phyloP scores from a whole-genome alignment of 2,113 vertebrate genomes.

The Ammodytes marinus region DNA sequence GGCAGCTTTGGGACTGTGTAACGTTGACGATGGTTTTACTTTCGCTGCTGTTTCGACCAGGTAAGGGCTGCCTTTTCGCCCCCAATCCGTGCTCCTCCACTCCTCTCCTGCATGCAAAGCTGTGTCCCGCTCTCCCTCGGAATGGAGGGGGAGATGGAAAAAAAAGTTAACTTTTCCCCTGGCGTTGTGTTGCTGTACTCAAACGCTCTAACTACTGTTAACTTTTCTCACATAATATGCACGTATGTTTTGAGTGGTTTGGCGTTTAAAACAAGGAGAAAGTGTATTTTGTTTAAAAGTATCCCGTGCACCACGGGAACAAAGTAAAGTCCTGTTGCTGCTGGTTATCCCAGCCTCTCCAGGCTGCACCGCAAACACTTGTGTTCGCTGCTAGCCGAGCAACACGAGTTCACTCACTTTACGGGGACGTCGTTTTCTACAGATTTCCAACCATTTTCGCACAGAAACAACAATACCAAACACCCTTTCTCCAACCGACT shows the following conservation, averaged over 20 bases:
- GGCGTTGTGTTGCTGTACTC: not conserved
- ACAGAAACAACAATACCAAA: not conserved
- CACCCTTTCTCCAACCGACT: rapidly evolving
- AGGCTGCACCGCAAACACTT: not conserved
- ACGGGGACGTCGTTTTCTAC: not conserved
- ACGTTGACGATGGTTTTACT: slow-evolving; percentile 83
- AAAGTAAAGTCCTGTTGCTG: slow-evolving; percentile 60
- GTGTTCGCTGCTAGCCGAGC: slow-evolving; percentile 44
- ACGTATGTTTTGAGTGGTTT: not conserved
- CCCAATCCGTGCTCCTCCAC: slow-evolving; percentile 54
- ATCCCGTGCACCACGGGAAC: slow-evolving; percentile 34
- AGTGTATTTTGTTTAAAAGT: not conserved
- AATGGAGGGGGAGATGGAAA: slow-evolving; percentile 33
- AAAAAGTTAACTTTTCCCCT: slow-evolving; percentile 36
- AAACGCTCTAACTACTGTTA: not conserved
- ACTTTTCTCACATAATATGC: too few species aligned
- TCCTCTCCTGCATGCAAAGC: slow-evolving; percentile 46
- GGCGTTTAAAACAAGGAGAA: not conserved
- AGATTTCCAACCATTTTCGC: not conserved
- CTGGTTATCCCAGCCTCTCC: slow-evolving; percentile 22
- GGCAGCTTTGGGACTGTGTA: slow-evolving; percentile 86
- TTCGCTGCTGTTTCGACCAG: slow-evolving; percentile 85
- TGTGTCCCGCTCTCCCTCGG: slow-evolving; percentile 29
- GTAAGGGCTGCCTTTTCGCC: slow-evolving; percentile 63
- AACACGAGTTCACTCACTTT: slow-evolving; percentile 55